These are phyloP conservation scores for Homalodisca vitripennis DNA, from an alignment of 1,140 invertebrate genomes.

Conservation along the genomic window DNA sequence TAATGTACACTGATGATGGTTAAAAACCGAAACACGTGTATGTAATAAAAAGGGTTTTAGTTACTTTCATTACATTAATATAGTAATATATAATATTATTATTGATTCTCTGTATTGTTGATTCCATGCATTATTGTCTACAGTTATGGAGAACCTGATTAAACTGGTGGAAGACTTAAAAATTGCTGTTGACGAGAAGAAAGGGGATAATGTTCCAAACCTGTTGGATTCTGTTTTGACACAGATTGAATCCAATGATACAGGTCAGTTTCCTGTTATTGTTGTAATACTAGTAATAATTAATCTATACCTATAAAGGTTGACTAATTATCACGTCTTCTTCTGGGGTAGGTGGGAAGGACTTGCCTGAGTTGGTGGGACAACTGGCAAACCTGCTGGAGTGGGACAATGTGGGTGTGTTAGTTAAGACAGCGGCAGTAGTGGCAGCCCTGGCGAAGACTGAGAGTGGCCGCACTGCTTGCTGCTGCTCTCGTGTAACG, in stretches of 20 bases:
- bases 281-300: too few relatives aligned
- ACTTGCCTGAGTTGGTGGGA: slow-evolving; percentile 27
- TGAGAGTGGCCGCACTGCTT: slow-evolving; percentile 62
- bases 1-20: too few relatives aligned
- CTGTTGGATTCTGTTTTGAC: slow-evolving; percentile 30
- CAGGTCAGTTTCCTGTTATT: slow-evolving; percentile 29
- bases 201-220: slow-evolving; percentile 31
- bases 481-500: slow-evolving; percentile 59
- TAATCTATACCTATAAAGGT: too few relatives aligned
- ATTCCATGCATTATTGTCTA: too few relatives aligned
- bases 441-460: slow-evolving; percentile 72
- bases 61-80: too few relatives aligned
- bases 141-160: slow-evolving; percentile 19
- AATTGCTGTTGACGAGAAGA: slow-evolving; percentile 37
- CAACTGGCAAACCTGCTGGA: slow-evolving; percentile 27
- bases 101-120: too few relatives aligned
- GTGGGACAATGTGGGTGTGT: slow-evolving; percentile 33
- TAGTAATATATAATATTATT: too few relatives aligned
- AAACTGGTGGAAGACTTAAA: slow-evolving; percentile 34
- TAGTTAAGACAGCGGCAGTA: slow-evolving; percentile 54
- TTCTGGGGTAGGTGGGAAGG: slow-evolving; percentile 29
- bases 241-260: slow-evolving; percentile 28
- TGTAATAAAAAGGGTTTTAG: too few relatives aligned
- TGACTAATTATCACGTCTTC: too few relatives aligned
- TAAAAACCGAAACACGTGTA: too few relatives aligned